These are phyloP conservation scores for Lordiphosa collinella DNA, from an alignment of 1,140 invertebrate genomes.

Conservation along the genomic window DNA sequence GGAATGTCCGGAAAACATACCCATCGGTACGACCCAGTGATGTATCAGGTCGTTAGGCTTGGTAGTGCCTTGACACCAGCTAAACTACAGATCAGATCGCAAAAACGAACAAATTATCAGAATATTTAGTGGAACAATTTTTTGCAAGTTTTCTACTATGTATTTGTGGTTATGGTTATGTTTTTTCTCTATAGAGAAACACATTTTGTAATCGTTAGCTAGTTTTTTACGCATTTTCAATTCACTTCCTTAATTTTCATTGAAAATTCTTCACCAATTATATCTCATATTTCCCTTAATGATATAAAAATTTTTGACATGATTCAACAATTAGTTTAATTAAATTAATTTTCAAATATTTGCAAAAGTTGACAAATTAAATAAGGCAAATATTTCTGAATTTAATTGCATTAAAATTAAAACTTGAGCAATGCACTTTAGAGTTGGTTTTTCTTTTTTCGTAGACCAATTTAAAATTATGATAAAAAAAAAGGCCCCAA, in stretches of 20 bases:
- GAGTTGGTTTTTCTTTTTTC: slow-evolving; percentile 31
- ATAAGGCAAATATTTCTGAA: slow-evolving; percentile 51
- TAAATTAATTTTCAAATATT: slow-evolving; percentile 51
- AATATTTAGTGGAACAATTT: too few species aligned
- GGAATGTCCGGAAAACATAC: too few species aligned
- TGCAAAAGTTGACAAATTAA: slow-evolving; percentile 51
- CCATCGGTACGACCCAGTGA: too few species aligned
- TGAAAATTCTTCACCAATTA: neutral
- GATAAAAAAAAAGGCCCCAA: slow-evolving; percentile 41
- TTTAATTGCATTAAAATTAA: slow-evolving; percentile 67
- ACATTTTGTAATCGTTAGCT: too few species aligned
- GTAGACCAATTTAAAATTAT: slow-evolving; percentile 65
- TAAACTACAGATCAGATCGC: too few species aligned
- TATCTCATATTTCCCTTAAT: neutral
- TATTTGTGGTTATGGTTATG: too few species aligned
- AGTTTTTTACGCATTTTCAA: too few species aligned
- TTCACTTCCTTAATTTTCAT: neutral
- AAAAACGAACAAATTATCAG: too few species aligned
- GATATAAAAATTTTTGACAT: slow-evolving; percentile 7
- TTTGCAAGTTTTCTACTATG: too few species aligned
- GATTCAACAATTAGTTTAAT: slow-evolving; percentile 38
- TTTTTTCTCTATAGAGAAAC: too few species aligned
- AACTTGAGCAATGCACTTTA: slow-evolving; percentile 42
- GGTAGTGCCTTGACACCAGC: too few species aligned
- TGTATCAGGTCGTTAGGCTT: too few species aligned